A percentile compares a stretch with the other conserved stretches of the same genome.
These are phyloP conservation scores for Meandrusa payeni DNA, from an alignment of 2,888 invertebrate species.

Conservation along the genomic window DNA sequence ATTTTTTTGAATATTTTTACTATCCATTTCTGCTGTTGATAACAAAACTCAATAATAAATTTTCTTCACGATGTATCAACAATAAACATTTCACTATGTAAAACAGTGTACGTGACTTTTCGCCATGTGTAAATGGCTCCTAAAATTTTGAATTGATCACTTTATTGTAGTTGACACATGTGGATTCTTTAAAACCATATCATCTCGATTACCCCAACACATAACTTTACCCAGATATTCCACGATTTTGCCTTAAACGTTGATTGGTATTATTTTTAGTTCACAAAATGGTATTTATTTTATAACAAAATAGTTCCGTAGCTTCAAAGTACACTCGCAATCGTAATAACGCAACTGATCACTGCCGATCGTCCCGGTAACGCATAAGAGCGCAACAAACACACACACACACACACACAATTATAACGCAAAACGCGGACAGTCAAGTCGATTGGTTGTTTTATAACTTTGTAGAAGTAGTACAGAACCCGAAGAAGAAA, in stretches of 20 bases:
- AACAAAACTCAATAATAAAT: conserved; percentile 19
- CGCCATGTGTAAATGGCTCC: conserved; percentile 78
- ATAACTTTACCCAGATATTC: conserved; percentile 7
- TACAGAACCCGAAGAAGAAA: conserved; percentile 21
- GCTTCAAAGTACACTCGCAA: conserved; percentile 13
- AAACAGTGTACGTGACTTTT: conserved; percentile 74
- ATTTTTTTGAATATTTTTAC: conserved; percentile 75
- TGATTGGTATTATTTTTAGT: neutral
- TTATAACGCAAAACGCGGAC: conserved; percentile 4
- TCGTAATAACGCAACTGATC: conserved; percentile 19
- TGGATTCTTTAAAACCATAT: conserved; percentile 15
- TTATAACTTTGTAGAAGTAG: conserved; percentile 12
- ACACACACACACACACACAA: conserved; percentile 6
- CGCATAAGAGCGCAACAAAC: conserved; percentile 14
- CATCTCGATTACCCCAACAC: conserved; percentile 3
- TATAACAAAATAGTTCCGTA: conserved; percentile 3
- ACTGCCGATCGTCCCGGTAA: conserved; percentile 16
- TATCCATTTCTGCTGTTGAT: conserved; percentile 55
- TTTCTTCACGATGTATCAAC: conserved; percentile 24
- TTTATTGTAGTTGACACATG: conserved; percentile 19
- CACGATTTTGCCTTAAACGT: conserved; percentile 4
- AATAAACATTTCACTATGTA: conserved; percentile 29
- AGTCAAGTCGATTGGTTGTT: conserved; percentile 14
- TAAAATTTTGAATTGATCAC: conserved; percentile 32
- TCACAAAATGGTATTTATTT: conserved; percentile 9